These are phyloP conservation scores for Symphodus melops DNA, from an alignment of 2,113 vertebrate genomes.

Conservation along the genomic window DNA sequence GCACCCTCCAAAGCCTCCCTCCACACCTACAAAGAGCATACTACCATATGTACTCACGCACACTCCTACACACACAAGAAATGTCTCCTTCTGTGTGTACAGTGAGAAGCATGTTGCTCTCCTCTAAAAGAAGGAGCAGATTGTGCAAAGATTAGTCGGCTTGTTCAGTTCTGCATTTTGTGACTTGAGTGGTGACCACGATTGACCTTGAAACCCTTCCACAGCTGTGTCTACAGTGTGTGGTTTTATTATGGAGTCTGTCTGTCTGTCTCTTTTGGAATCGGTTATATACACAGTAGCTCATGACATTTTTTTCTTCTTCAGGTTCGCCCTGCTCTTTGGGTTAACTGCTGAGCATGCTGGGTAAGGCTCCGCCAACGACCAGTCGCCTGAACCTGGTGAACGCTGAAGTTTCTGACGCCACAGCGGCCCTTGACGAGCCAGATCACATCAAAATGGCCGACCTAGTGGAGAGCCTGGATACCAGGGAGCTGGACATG, in stretches of 20 bases:
- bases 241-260: background rate
- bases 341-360: conserved; percentile 79
- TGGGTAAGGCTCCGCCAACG: conserved; percentile 72
- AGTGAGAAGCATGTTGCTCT: no score
- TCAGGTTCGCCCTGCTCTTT: conserved; percentile 71
- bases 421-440: background rate
- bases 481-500: conserved; percentile 90
- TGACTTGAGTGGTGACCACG: no score
- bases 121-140: no score
- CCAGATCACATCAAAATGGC: conserved; percentile 81
- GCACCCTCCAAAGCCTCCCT: no score
- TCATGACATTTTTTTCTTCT: conserved; percentile 16
- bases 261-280: background rate
- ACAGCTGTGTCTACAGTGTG: background rate
- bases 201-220: background rate
- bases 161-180: background rate
- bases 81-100: no score
- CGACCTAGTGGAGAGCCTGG: conserved; percentile 91
- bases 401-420: conserved; percentile 76
- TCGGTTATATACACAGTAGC: background rate
- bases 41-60: no score
- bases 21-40: no score
- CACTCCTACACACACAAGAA: no score
- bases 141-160: no score
- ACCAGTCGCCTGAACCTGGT: conserved; percentile 84